phyloP scores from a whole-genome alignment of 2,888 invertebrate genomes.

The Parascotia fuliginaria region DNA sequence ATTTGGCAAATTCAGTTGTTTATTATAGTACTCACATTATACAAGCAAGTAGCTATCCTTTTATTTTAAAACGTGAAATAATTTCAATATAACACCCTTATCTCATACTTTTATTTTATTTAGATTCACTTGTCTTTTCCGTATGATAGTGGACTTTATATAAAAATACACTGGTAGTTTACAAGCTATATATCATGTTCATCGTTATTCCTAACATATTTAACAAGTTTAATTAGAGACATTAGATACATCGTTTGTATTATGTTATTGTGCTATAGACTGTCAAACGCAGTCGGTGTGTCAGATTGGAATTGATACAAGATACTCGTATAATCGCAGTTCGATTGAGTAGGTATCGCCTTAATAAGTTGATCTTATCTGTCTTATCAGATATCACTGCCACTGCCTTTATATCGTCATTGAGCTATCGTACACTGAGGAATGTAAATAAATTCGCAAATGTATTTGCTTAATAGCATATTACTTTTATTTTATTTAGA shows the following conservation, averaged over 20 bases:
- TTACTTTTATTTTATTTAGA: no score
- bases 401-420: neutral
- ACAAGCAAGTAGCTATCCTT: slow-evolving; percentile 32
- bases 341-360: neutral
- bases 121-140: no score
- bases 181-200: no score
- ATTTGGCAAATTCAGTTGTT: slow-evolving; percentile 65
- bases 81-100: slow-evolving; percentile 16
- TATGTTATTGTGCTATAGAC: no score
- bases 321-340: neutral
- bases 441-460: neutral
- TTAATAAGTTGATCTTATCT: neutral
- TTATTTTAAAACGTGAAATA: slow-evolving; percentile 12
- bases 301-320: neutral
- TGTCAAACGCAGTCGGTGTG: no score
- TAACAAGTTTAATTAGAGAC: no score
- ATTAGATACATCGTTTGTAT: no score
- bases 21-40: slow-evolving; percentile 52
- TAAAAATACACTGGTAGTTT: no score
- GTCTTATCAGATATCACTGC: neutral
- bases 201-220: no score
- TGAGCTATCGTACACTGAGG: neutral
- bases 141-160: no score
- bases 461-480: no score
- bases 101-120: neutral